Evolutionary conservation across 2,797 vertebrate genomes (phyloP), one percentile per base, ranked within the genome.

Genomic region (Hippopotamyrus pictus): DNA sequence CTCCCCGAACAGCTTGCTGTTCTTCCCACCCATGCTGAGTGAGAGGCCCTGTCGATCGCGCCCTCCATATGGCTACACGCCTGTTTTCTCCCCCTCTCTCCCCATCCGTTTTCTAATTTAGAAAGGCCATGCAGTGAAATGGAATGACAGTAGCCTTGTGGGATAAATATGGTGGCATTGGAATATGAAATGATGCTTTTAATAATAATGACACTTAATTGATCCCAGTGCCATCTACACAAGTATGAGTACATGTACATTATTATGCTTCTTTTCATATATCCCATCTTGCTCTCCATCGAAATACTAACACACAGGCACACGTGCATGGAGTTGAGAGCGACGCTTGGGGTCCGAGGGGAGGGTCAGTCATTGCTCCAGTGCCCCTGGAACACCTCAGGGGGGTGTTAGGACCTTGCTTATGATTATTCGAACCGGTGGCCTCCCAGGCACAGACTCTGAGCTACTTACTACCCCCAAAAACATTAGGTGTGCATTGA

Each of bases 11-110:
- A 92, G 91, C 0, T 92, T 95, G 90, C 90, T 95, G 86, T 97
- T 96, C 93, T 95, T 94, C 88, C 91, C 94, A 0, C 95, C 96
- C 0, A 92, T 92, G 88, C 93, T 95, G 89, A 95, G 97, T 97
- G 93, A 96, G 96, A 94, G 54, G 0, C 3, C 9, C 12, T 29
- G 6, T 29, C 12, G 6, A 1, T 76, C 87, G 8, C 41, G 0
- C 4, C 22, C 6, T 50, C 22, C 22, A 2, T 1, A 54, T 57
- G n/a, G 8, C 7, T 51, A 51, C 83, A 29, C 9, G 11, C 29
- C 69, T 76, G 69, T 19, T 1, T 41, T 76, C 33, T 73, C 14
- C 33, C 17, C 7, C 69, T 19, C 33, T 41, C 69, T 19, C 69
- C 17, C 69, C 33, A 1, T 76, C 33, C 69, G 2, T 41, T 37